Evolutionary conservation across 2,888 invertebrate species (phyloP).

Genomic region (Apamea sordens): DNA sequence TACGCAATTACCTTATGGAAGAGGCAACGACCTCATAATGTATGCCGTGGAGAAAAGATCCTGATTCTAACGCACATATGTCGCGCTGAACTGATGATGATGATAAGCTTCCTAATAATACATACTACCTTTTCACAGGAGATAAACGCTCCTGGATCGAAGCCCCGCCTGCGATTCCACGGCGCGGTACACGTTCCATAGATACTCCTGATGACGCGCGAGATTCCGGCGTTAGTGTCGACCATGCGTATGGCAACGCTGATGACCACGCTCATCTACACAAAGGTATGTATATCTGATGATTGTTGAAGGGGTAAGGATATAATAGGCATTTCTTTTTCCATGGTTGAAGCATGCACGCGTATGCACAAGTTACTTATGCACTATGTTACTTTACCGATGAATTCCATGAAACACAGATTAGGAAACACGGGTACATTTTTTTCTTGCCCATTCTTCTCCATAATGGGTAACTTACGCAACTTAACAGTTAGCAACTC

Average conservation of each 20-base stretch:
- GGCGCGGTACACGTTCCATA: slow-evolving; percentile 82
- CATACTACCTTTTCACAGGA: slow-evolving; percentile 65
- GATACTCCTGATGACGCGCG: slow-evolving; percentile 84
- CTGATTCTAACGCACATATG: not conserved
- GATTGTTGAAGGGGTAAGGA: not conserved
- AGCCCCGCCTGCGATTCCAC: slow-evolving; percentile 81
- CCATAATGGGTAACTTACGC: too few species aligned
- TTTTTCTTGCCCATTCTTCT: too few species aligned
- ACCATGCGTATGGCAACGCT: slow-evolving; percentile 85
- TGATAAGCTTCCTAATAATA: not conserved
- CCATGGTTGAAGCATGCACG: not conserved
- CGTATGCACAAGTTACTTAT: not conserved
- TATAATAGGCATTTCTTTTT: not conserved
- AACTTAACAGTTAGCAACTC: too few species aligned
- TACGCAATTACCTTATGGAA: not conserved
- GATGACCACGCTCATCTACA: slow-evolving; percentile 77
- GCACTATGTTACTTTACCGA: not conserved
- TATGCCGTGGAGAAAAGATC: not conserved
- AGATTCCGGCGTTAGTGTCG: slow-evolving; percentile 86
- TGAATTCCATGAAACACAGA: not conserved
- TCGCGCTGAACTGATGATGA: not conserved
- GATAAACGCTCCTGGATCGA: slow-evolving; percentile 73
- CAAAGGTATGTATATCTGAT: slow-evolving; percentile 67
- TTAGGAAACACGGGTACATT: too few species aligned
- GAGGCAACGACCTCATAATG: not conserved